Evolutionary conservation across 2,888 invertebrate genomes (phyloP), one percentile per base, ranked within the genome.

Genomic region (Gymnoscelis rufifasciata): DNA sequence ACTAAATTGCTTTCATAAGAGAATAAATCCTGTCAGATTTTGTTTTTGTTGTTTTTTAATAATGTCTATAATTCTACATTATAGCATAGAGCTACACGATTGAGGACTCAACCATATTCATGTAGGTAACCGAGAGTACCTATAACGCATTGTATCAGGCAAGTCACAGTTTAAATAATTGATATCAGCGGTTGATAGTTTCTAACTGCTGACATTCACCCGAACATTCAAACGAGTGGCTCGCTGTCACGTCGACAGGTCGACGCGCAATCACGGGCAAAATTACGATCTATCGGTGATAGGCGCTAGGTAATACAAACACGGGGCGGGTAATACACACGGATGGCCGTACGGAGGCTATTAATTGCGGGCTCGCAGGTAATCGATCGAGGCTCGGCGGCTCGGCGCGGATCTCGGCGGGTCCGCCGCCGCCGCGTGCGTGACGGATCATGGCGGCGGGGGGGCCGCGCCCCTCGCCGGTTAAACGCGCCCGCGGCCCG

Each of bases 361-460:
- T 83, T 86, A 84, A 86, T 86, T 83, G 84, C 80, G 81, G 78
- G 86, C 80, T 83, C 79, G 77, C 75, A 74, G 79, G 83, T 78
- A 80, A 82, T 81, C 78, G 83, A 81, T 82, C 75, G 80, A 81
- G 74, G 72, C 45, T 41, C 45, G 52, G 56, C 57, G 27, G 28
- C 57, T 54, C 55, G 51, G 56, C 58, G 56, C 54, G 57, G 58
- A 52, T 51, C 52, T 36, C 59, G 60, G 60, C 57, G 52, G 52
- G 61, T 50, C 59, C 59, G 55, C 53, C 43, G 52, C 39, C 44
- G 52, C 74, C 78, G 83, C 79, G 79, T 81, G 83, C 79, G 83
- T 78, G 83, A 74, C 84, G 83, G 87, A 84, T 86, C 82, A 83
- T 86, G 83, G 86, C 82, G 84, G 84, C 77, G 83, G 81, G 82